Conservation (phyloP, 2,888 invertebrate genomes). For the Drosophila nr. fundita region DNA sequence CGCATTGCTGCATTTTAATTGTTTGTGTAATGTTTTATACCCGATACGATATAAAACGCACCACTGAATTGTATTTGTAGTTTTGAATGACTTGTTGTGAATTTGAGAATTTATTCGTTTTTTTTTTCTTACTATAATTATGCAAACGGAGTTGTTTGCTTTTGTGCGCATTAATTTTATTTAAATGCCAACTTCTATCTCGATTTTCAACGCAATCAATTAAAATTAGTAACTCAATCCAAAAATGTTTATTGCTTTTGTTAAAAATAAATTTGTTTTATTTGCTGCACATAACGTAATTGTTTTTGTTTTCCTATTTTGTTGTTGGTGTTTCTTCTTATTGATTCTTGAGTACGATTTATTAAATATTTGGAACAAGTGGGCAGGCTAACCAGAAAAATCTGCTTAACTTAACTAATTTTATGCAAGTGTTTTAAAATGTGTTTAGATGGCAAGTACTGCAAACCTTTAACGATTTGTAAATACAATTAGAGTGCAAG, state of each 20-base stretch:
- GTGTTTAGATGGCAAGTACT: slow-evolving; percentile 20
- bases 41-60: slow-evolving; percentile 73
- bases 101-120: slow-evolving; percentile 29
- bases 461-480: slow-evolving; percentile 7
- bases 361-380: slow-evolving; percentile 28
- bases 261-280: slow-evolving; percentile 59
- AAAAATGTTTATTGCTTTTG: slow-evolving; percentile 39
- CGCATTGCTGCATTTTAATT: slow-evolving; percentile 33
- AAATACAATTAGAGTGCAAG: slow-evolving; percentile 20
- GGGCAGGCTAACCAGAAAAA: slow-evolving; percentile 39
- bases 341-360: slow-evolving; percentile 22
- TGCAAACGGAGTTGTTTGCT: slow-evolving; percentile 40
- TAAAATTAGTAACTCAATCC: slow-evolving; percentile 30
- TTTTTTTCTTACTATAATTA: slow-evolving; percentile 24
- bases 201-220: slow-evolving; percentile 38
- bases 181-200: slow-evolving; percentile 62
- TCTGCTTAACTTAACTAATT: slow-evolving; percentile 1
- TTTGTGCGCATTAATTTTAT: slow-evolving; percentile 70
- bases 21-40: slow-evolving; percentile 67
- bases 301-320: slow-evolving; percentile 3
- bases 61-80: slow-evolving; percentile 68
- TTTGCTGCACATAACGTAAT: slow-evolving; percentile 43
- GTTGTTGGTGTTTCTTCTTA: slow-evolving; percentile 32
- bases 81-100: slow-evolving; percentile 26
- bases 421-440: slow-evolving; percentile 5